Conservation (phyloP, 2,113 vertebrate genomes). For the Cynopterus brachyotis region DNA sequence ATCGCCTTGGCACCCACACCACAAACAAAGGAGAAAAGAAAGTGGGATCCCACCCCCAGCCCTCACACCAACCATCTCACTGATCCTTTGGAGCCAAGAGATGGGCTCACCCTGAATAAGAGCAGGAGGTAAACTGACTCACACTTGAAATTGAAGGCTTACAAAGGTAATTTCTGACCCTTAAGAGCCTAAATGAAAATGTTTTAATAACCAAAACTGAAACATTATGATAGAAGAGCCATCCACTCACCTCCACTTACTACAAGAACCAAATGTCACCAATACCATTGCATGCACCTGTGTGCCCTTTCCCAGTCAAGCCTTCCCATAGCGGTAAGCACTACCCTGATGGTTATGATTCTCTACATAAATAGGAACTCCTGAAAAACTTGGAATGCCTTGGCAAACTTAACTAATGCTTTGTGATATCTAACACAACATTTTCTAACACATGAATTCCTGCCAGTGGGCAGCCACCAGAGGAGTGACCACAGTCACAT, state of each 20-base stretch:
- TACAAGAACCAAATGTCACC: not conserved
- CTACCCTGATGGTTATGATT: not conserved
- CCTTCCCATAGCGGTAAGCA: not conserved
- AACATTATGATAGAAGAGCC: not conserved
- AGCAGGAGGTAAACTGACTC: not conserved
- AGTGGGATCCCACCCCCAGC: not conserved
- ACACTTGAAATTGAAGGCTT: not conserved
- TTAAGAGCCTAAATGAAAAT: not conserved
- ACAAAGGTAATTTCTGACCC: not conserved
- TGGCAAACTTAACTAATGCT: not conserved
- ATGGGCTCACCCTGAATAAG: not conserved
- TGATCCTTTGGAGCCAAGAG: not conserved
- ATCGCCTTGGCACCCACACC: not conserved
- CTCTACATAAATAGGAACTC: not conserved
- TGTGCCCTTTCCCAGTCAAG: not conserved
- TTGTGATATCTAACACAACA: not conserved
- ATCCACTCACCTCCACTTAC: not conserved
- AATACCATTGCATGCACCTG: not conserved
- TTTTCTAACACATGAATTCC: not conserved
- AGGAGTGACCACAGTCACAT: not conserved
- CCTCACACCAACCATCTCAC: not conserved
- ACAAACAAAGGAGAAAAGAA: not conserved
- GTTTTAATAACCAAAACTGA: not conserved
- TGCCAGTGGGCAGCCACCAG: not conserved
- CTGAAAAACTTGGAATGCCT: not conserved